These are phyloP conservation scores for Paracyclopina nana DNA, from an alignment of 1,140 invertebrate species.

Conservation along the genomic window DNA sequence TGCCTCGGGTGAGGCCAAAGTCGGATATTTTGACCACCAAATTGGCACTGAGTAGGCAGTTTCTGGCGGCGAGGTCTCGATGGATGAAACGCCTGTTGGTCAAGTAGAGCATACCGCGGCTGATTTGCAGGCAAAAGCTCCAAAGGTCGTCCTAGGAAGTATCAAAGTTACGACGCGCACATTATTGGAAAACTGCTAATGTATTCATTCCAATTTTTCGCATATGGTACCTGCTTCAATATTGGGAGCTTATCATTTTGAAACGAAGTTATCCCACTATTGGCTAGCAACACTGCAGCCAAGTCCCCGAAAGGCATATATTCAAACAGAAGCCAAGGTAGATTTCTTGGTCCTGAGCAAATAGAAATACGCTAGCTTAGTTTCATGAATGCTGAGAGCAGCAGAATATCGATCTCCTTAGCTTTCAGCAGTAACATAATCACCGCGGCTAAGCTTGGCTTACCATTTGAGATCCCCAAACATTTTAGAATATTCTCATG, in stretches of 20 bases:
- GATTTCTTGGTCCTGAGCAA: background rate
- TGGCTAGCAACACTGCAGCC: slow-evolving; percentile 52
- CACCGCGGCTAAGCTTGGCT: background rate
- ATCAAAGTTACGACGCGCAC: background rate
- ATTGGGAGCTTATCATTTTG: background rate
- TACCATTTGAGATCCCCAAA: background rate
- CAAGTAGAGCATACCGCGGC: slow-evolving; percentile 94
- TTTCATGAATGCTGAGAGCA: background rate
- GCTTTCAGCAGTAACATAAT: background rate
- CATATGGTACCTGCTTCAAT: background rate
- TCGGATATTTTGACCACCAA: slow-evolving; percentile 87
- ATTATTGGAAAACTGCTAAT: background rate
- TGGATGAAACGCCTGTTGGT: slow-evolving; percentile 87
- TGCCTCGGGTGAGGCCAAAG: slow-evolving; percentile 80
- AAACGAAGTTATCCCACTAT: slow-evolving; percentile 24
- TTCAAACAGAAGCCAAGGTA: slow-evolving; percentile 79
- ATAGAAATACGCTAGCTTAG: background rate
- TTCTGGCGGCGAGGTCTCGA: slow-evolving; percentile 81
- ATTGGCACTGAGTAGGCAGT: slow-evolving; percentile 83
- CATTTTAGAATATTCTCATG: background rate
- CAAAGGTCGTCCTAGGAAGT: slow-evolving; percentile 26
- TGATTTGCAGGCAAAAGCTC: slow-evolving; percentile 44
- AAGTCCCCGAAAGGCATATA: slow-evolving; percentile 76
- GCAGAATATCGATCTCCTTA: background rate
- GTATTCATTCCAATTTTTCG: slow-evolving; percentile 11